Evolutionary conservation across 2,888 invertebrate species (phyloP).

Genomic region (Axea sp.): DNA sequence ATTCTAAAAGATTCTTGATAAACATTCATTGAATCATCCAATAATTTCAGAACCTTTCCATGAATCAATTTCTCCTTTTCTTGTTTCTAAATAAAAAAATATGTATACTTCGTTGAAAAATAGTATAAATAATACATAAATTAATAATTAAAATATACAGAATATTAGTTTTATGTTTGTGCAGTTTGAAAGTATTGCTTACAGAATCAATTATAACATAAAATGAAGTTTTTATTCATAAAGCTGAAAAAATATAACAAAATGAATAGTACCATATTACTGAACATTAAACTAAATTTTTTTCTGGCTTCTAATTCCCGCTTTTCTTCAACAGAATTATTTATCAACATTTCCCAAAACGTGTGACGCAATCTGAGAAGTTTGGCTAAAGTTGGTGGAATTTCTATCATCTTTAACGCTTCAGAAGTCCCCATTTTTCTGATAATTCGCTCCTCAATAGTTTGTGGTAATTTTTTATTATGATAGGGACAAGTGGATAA

Average conservation of each 20-base stretch:
- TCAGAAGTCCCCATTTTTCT: slow-evolving; percentile 67
- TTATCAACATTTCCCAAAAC: slow-evolving; percentile 62
- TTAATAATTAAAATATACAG: no score
- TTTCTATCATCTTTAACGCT: slow-evolving; percentile 63
- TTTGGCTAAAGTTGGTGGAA: slow-evolving; percentile 68
- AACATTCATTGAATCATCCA: slow-evolving; percentile 44
- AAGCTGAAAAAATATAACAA: background rate
- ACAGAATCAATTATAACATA: no score
- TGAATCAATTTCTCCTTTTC: slow-evolving; percentile 16
- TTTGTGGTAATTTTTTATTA: slow-evolving; percentile 49
- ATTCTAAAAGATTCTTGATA: slow-evolving; percentile 54
- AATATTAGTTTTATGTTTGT: no score
- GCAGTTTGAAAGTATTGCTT: no score
- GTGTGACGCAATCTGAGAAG: slow-evolving; percentile 69
- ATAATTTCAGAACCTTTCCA: slow-evolving; percentile 44
- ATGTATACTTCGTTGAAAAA: slow-evolving; percentile 2
- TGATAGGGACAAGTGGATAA: slow-evolving; percentile 68
- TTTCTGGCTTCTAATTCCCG: slow-evolving; percentile 5
- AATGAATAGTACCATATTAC: slow-evolving; percentile 15
- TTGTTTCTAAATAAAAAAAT: slow-evolving; percentile 29
- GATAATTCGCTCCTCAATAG: slow-evolving; percentile 62
- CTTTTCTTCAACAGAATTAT: slow-evolving; percentile 7
- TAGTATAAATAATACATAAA: no score
- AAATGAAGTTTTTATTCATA: no score
- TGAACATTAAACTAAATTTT: slow-evolving; percentile 23